These are phyloP conservation scores for Alces alces DNA, from an alignment of 2,113 vertebrate species.

Conservation along the genomic window DNA sequence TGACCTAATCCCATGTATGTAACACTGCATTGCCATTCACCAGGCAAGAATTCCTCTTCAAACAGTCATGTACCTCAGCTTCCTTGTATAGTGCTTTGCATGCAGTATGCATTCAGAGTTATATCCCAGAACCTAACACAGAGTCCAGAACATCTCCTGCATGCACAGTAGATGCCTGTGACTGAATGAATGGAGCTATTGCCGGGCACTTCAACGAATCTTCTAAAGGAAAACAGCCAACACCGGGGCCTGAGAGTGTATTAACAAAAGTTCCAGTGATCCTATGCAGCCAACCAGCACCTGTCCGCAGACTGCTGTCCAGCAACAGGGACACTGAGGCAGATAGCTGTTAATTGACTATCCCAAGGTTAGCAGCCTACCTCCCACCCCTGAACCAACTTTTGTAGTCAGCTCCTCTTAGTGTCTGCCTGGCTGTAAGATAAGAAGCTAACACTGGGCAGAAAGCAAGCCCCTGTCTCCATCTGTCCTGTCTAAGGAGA, in stretches of 20 bases:
- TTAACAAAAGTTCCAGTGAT: not conserved
- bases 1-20: not conserved
- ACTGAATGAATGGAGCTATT: not conserved
- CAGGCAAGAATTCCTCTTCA: not conserved
- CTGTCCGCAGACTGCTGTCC: not conserved
- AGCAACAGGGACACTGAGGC: not conserved
- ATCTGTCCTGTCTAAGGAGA: conserved; percentile 17
- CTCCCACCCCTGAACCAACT: not conserved
- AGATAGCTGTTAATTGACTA: not conserved
- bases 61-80: not conserved
- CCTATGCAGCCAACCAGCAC: not conserved
- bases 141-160: not conserved
- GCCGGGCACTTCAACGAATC: not conserved
- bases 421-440: not conserved
- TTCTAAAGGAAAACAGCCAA: not conserved
- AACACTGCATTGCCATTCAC: not conserved
- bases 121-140: too few relatives aligned
- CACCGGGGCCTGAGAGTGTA: not conserved
- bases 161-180: not conserved
- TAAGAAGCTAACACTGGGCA: not conserved
- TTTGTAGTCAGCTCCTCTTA: not conserved
- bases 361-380: not conserved
- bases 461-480: conserved; percentile 41
- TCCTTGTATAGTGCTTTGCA: not conserved
- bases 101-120: not conserved